Conservation (phyloP, 2,113 vertebrate species). For the Alligator mississippiensis region DNA sequence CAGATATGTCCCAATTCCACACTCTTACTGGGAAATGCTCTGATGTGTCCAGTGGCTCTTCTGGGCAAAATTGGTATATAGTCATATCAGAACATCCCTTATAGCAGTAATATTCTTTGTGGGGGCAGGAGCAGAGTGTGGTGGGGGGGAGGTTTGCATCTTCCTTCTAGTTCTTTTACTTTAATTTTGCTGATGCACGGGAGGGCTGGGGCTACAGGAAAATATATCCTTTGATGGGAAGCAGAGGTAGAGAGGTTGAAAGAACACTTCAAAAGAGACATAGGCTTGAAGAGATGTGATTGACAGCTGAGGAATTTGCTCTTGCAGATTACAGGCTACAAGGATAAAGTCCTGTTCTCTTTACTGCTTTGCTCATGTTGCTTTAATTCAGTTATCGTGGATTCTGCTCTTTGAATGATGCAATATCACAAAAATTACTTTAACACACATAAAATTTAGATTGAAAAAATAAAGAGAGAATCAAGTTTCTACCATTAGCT, state of each 20-base stretch:
- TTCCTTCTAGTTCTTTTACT: background rate
- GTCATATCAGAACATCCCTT: background rate
- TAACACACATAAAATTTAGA: slow-evolving; percentile 69
- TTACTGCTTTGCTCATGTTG: slow-evolving; percentile 23
- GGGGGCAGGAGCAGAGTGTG: too few species aligned
- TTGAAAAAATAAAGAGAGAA: slow-evolving; percentile 38
- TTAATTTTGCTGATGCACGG: background rate
- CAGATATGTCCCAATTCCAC: background rate
- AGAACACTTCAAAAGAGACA: slow-evolving; percentile 43
- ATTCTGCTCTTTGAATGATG: slow-evolving; percentile 72
- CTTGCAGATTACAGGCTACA: slow-evolving; percentile 29
- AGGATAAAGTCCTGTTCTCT: background rate
- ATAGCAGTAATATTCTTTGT: background rate
- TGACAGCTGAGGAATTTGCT: slow-evolving; percentile 34
- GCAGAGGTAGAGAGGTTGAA: background rate
- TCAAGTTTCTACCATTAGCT: background rate
- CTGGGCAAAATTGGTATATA: background rate
- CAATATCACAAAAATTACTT: slow-evolving; percentile 75
- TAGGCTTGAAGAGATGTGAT: slow-evolving; percentile 43
- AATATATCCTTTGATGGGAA: background rate
- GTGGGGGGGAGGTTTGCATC: background rate
- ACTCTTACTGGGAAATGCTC: background rate
- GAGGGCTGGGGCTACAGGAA: background rate
- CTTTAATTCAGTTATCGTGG: slow-evolving; percentile 53
- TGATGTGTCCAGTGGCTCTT: background rate